phyloP scores from a whole-genome alignment of 2,888 invertebrate genomes.

The Xanthostigma xanthostigma region DNA sequence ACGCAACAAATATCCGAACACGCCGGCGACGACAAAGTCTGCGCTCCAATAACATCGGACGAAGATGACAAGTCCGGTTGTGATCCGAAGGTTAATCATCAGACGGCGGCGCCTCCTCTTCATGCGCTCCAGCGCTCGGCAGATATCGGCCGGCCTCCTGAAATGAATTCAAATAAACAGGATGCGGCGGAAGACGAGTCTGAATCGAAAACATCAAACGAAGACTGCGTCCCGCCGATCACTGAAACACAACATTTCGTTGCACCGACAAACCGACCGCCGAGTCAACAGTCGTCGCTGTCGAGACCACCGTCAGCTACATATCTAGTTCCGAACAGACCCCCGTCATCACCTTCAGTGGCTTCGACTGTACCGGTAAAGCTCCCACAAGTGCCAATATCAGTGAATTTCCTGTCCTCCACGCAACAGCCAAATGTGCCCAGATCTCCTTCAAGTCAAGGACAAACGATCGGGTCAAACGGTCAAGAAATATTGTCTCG shows the following conservation, averaged over 20 bases:
- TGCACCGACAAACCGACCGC: constrained; percentile 12
- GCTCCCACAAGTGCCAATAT: no score
- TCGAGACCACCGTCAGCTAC: constrained; percentile 1
- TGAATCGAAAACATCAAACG: constrained; percentile 2
- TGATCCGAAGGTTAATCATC: constrained; percentile 13
- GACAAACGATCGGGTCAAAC: no score
- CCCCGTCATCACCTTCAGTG: constrained; percentile 12
- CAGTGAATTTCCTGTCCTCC: no score
- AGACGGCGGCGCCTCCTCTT: constrained; percentile 16
- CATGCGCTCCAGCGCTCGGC: constrained; percentile 13
- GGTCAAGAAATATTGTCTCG: no score
- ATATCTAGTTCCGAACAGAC: constrained; percentile 6
- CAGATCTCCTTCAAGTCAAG: no score
- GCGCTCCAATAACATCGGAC: constrained; percentile 8
- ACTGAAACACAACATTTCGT: constrained; percentile 8
- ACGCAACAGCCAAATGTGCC: no score
- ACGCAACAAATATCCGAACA: no score
- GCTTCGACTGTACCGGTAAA: no score
- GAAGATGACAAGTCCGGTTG: constrained; percentile 8
- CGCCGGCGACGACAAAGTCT: constrained; percentile 5
- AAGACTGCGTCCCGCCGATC: constrained; percentile 4
- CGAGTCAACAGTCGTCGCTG: neutral
- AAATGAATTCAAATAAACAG: no score
- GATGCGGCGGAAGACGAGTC: no score
- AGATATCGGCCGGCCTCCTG: constrained; percentile 8